A percentile compares a stretch with the other conserved stretches of the same genome.
Evolutionary conservation across 2,797 vertebrate genomes (phyloP).

Genomic region (Poeciliopsis turneri): DNA sequence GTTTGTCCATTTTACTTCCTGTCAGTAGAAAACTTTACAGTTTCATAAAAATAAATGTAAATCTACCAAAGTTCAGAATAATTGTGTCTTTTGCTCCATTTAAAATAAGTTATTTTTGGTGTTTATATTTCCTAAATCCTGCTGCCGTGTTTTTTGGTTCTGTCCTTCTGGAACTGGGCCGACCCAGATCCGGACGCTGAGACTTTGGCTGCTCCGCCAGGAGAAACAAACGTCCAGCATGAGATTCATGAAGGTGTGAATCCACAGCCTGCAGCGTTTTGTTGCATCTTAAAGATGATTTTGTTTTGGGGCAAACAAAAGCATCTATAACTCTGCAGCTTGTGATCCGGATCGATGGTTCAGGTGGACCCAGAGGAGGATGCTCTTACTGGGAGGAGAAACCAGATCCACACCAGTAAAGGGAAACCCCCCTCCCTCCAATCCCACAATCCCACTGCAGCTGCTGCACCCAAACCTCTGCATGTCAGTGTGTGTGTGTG

Average conservation of each 20-base stretch:
- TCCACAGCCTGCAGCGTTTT: not conserved
- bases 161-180: not conserved
- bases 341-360: constrained; percentile 52
- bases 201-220: not conserved
- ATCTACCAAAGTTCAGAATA: not conserved
- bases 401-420: constrained; percentile 62
- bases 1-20: not conserved
- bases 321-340: not conserved
- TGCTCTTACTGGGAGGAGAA: constrained; percentile 67
- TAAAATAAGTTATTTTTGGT: not conserved
- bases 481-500: not conserved
- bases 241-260: not conserved
- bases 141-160: not conserved
- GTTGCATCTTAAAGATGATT: not conserved
- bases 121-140: not conserved
- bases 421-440: constrained; percentile 36
- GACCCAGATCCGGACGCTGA: not conserved
- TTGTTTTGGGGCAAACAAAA: not conserved
- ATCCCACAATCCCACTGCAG: constrained; percentile 28
- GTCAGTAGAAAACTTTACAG: not conserved
- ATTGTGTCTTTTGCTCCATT: not conserved
- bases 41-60: not conserved
- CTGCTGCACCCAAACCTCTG: constrained; percentile 4
- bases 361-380: constrained; percentile 71
- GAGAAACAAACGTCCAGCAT: not conserved